A percentile compares a stretch with the other conserved stretches of the same genome.
Evolutionary conservation across 2,888 invertebrate species (phyloP).

Genomic region (Erpobdella octoculata): DNA sequence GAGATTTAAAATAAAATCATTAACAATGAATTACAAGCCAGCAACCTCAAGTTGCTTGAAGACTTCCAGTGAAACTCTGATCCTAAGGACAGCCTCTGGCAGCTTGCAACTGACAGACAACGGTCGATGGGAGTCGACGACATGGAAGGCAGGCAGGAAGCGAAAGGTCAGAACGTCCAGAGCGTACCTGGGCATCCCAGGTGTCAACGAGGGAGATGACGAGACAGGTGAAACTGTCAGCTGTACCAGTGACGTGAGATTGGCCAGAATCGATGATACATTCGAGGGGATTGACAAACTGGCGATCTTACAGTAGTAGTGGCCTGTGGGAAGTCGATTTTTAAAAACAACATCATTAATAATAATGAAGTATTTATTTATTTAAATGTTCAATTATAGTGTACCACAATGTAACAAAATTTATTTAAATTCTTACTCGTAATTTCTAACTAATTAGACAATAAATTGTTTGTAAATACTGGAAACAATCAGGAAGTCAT

Average conservation of each 20-base stretch:
- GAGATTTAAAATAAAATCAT: not conserved
- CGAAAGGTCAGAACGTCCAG: slow-evolving; percentile 43
- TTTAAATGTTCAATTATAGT: too few species aligned
- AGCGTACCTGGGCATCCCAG: slow-evolving; percentile 38
- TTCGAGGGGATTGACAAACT: slow-evolving; percentile 28
- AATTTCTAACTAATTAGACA: not conserved
- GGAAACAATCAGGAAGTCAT: too few species aligned
- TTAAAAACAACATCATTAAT: too few species aligned
- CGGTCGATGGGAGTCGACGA: slow-evolving; percentile 41
- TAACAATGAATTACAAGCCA: slow-evolving; percentile 26
- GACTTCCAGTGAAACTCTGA: slow-evolving; percentile 39
- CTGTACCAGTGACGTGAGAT: not conserved
- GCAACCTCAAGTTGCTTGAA: slow-evolving; percentile 43
- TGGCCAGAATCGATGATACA: slow-evolving; percentile 34
- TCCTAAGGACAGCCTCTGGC: slow-evolving; percentile 41
- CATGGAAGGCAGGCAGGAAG: slow-evolving; percentile 46
- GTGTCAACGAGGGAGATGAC: slow-evolving; percentile 39
- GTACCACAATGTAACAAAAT: too few species aligned
- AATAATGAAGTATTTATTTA: too few species aligned
- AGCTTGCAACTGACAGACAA: slow-evolving; percentile 43
- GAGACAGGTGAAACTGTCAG: slow-evolving; percentile 40
- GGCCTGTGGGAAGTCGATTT: slow-evolving; percentile 40
- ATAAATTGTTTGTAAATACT: too few species aligned
- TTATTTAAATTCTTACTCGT: not conserved
- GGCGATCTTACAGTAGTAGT: slow-evolving; percentile 42